phyloP scores from a whole-genome alignment of 2,888 invertebrate genomes.

The Buathra laborator region DNA sequence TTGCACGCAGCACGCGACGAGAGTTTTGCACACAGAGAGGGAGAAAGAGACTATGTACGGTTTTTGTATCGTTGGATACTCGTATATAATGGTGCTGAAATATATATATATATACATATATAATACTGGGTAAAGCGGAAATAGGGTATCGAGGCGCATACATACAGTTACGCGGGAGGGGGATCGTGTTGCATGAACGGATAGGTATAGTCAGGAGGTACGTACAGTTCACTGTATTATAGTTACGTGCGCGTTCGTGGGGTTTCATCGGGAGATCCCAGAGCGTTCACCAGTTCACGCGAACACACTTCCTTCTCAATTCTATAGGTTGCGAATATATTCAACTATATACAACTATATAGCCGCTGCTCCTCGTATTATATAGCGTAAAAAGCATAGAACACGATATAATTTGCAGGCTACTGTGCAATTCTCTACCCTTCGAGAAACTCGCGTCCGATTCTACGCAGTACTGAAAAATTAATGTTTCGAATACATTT shows the following conservation, averaged over 20 bases:
- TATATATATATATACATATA: conserved; percentile 20
- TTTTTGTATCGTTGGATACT: conserved; percentile 18
- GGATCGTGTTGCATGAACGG: conserved; percentile 60
- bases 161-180: conserved; percentile 48
- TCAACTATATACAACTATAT: background rate
- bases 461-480: background rate
- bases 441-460: background rate
- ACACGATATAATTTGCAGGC: conserved; percentile 25
- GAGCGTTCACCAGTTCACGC: conserved; percentile 28
- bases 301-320: conserved; percentile 13
- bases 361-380: background rate
- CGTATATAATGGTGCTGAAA: conserved; percentile 23
- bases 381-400: background rate
- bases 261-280: conserved; percentile 58
- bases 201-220: conserved; percentile 28
- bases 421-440: background rate
- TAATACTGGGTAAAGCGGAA: conserved; percentile 59
- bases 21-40: conserved; percentile 20
- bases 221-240: conserved; percentile 23
- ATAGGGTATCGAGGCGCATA: conserved; percentile 65
- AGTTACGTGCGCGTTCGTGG: conserved; percentile 8
- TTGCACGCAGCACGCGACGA: conserved; percentile 63
- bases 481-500: conserved; percentile 19
- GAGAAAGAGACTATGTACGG: background rate
- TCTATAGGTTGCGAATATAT: background rate